These are phyloP conservation scores for Acropora tenuis DNA, from an alignment of 64 coral and sea anemone species.

Conservation along the genomic window DNA sequence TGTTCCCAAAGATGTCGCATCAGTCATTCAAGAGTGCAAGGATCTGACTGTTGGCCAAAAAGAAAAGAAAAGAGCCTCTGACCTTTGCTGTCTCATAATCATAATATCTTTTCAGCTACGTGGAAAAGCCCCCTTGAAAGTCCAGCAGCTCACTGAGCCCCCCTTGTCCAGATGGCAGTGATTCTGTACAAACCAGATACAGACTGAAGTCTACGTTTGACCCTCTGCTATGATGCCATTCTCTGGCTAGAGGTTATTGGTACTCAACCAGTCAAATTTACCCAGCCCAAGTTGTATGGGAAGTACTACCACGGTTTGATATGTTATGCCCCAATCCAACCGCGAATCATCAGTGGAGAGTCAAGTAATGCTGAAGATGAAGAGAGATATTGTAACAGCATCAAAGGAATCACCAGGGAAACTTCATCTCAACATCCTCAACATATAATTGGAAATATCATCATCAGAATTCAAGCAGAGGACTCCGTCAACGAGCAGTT, in stretches of 20 bases:
- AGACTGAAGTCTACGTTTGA: slow-evolving; percentile 8
- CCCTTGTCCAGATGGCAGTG: too few species aligned
- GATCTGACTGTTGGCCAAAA: too few species aligned
- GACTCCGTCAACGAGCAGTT: too few species aligned
- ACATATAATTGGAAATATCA: background rate
- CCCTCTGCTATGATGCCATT: slow-evolving; percentile 25
- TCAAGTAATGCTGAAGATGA: slow-evolving; percentile 55
- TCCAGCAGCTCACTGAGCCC: too few species aligned
- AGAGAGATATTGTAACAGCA: slow-evolving; percentile 51
- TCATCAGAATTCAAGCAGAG: slow-evolving; percentile 49
- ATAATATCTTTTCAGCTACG: too few species aligned
- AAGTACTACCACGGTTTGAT: slow-evolving; percentile 33
- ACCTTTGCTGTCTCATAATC: too few species aligned
- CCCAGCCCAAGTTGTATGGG: slow-evolving; percentile 36
- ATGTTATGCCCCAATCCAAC: background rate
- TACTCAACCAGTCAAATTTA: slow-evolving; percentile 27
- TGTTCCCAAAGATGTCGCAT: too few species aligned
- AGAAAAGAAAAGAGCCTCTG: too few species aligned
- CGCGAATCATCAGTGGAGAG: slow-evolving; percentile 40
- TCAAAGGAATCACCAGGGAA: slow-evolving; percentile 27
- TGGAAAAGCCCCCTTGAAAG: too few species aligned
- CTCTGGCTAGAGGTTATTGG: slow-evolving; percentile 57
- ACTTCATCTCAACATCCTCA: slow-evolving; percentile 22
- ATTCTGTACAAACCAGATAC: background rate
- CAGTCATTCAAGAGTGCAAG: too few species aligned